Evolutionary conservation across 1,140 invertebrate genomes (phyloP).

Genomic region (Sogatella furcifera): DNA sequence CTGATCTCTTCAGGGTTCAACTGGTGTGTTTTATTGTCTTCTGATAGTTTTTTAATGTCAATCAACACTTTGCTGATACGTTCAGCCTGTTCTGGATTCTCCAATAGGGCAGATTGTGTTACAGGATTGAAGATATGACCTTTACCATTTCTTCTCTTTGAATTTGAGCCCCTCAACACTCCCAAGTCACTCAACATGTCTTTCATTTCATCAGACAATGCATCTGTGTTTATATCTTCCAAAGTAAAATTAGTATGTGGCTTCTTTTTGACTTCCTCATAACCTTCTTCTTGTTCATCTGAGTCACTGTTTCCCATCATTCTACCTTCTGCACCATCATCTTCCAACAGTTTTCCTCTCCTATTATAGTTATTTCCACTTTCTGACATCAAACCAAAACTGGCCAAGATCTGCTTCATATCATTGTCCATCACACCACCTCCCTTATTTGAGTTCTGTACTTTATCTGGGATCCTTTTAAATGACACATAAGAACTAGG

Average conservation of each 20-base stretch:
- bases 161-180: slow-evolving; percentile 2
- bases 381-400: slow-evolving; percentile 36
- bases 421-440: slow-evolving; percentile 30
- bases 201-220: slow-evolving; percentile 38
- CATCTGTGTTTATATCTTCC: slow-evolving; percentile 28
- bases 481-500: slow-evolving; percentile 42
- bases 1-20: slow-evolving; percentile 29
- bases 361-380: slow-evolving; percentile 19
- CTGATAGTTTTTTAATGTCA: slow-evolving; percentile 36
- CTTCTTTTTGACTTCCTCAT: slow-evolving; percentile 5
- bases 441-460: slow-evolving; percentile 22
- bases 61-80: slow-evolving; percentile 36
- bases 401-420: slow-evolving; percentile 43
- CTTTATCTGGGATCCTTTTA: slow-evolving; percentile 42
- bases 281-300: not conserved
- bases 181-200: slow-evolving; percentile 40
- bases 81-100: slow-evolving; percentile 29
- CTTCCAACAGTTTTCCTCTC: slow-evolving; percentile 6
- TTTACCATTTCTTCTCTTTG: slow-evolving; percentile 14
- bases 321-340: slow-evolving; percentile 7
- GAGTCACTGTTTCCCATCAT: not conserved
- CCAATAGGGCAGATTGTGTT: slow-evolving; percentile 26
- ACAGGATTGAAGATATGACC: slow-evolving; percentile 37
- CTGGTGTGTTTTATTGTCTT: slow-evolving; percentile 24
- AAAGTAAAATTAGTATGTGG: not conserved